These are phyloP conservation scores for Leptinotarsa tumamoca DNA, from an alignment of 2,888 invertebrate species.

Conservation along the genomic window DNA sequence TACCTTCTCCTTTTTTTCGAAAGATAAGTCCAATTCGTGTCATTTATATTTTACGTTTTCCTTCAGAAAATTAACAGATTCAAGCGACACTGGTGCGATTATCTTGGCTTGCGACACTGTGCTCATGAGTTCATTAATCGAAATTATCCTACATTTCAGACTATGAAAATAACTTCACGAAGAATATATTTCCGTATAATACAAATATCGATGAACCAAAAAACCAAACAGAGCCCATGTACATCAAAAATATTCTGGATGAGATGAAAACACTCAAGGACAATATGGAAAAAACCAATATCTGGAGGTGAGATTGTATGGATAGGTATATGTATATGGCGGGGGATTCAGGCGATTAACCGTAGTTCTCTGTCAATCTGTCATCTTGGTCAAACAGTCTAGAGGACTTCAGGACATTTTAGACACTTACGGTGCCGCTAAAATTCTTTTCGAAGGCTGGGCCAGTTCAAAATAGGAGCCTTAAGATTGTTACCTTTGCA, in stretches of 20 bases:
- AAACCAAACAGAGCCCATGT: conserved; percentile 15
- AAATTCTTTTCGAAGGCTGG: too few species aligned
- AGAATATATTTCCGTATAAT: conserved; percentile 6
- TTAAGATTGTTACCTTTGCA: too few species aligned
- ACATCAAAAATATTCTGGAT: conserved; percentile 22
- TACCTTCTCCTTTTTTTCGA: too few species aligned
- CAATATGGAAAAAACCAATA: conserved; percentile 33
- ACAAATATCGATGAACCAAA: not conserved
- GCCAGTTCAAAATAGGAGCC: too few species aligned
- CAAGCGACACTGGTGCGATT: too few species aligned
- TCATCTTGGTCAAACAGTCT: not conserved
- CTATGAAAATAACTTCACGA: conserved; percentile 11
- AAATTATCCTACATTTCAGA: conserved; percentile 4
- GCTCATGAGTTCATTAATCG: too few species aligned
- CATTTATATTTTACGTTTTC: too few species aligned
- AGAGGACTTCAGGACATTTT: too few species aligned
- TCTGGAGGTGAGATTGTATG: conserved; percentile 34
- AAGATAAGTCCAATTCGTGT: too few species aligned
- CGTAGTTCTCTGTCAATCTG: not conserved
- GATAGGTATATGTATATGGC: not conserved
- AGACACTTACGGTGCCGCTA: too few species aligned
- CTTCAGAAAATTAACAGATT: too few species aligned
- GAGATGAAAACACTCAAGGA: conserved; percentile 37
- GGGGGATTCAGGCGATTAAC: not conserved
- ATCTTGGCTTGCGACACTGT: too few species aligned